Base-by-base conservation (phyloP, 2,888 invertebrate species). In the Plemyria rubiginata region DNA sequence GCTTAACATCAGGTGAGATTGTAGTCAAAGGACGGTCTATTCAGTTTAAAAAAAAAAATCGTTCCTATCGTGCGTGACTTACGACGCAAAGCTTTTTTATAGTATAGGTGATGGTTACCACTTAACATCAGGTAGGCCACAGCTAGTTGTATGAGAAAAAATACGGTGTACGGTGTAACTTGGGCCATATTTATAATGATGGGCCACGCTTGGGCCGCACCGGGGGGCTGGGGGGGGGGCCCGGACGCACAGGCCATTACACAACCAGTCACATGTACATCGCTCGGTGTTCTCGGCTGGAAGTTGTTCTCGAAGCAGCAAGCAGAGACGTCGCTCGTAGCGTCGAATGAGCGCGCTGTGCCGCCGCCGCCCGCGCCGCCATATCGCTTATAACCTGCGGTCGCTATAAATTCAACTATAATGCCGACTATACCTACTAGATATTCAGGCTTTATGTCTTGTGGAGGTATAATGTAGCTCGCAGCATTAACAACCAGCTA, bases 211-310 rank as follows among this genome's bases (percentile, higher is more conserved):
- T n/a, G 53, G 48, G 48, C 48, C 48, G 29, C 57, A 54, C 66
- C 50, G 62, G 32, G 4, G 54, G 38, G 40, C 22, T 22, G 43
- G n/a, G 52, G 46, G 46, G 36, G 36, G 29, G 54, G 48, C 56
- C 56, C 64, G 68, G 67, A 65, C 72, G 70, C 71, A 71, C 72
- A 67, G 59, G 61, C 70, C 76, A 74, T 76, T 76, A 70, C 67
- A 70, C 70, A 68, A 62, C 65, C 72, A 70, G 65, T 73, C 74
- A 72, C 72, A 51, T 51, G 65, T 51, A 58, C 60, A 57, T 65
- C 57, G 58, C 62, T 65, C 57, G 58, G 63, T 65, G 43, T 15
- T 15, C 13, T 13, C 43, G 40, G 40, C 40, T 43, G 43, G 43
- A 15, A 43, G 43, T 43, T 40, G 0, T n/a, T 3, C 12, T n/a